Evolutionary conservation across 2,797 vertebrate species (phyloP).

Genomic region (Rallus crepitans): DNA sequence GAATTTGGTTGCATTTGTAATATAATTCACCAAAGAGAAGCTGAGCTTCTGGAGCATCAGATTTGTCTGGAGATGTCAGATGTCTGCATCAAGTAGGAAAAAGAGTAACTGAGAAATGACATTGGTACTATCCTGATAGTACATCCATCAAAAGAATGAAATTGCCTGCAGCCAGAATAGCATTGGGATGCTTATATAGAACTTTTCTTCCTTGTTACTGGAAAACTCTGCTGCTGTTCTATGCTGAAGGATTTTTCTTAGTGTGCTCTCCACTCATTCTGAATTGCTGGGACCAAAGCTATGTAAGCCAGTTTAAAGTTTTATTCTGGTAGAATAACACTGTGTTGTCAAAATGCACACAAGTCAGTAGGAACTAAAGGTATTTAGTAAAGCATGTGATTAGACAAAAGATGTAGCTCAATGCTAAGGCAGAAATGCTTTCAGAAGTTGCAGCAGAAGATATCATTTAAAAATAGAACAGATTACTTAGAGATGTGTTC

Average conservation of each 20-base stretch:
- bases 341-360: background rate
- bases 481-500: background rate
- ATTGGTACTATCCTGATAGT: background rate
- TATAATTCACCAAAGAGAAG: background rate
- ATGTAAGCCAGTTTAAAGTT: background rate
- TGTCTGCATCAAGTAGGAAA: background rate
- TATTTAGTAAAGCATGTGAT: background rate
- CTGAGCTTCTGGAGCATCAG: slow-evolving; percentile 27
- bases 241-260: background rate
- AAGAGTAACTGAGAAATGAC: slow-evolving; percentile 33
- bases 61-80: slow-evolving; percentile 37
- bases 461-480: background rate
- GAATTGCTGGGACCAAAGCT: background rate
- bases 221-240: background rate
- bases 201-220: background rate
- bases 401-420: background rate
- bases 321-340: background rate
- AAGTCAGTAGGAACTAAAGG: background rate
- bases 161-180: background rate
- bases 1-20: slow-evolving; percentile 13
- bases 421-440: background rate
- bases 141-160: slow-evolving; percentile 19
- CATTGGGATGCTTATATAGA: background rate
- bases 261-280: background rate
- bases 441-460: background rate